A percentile compares a stretch with the other conserved stretches of the same genome.
These are phyloP conservation scores for Germaria angustata DNA, from an alignment of 2,888 invertebrate genomes.

Conservation along the genomic window DNA sequence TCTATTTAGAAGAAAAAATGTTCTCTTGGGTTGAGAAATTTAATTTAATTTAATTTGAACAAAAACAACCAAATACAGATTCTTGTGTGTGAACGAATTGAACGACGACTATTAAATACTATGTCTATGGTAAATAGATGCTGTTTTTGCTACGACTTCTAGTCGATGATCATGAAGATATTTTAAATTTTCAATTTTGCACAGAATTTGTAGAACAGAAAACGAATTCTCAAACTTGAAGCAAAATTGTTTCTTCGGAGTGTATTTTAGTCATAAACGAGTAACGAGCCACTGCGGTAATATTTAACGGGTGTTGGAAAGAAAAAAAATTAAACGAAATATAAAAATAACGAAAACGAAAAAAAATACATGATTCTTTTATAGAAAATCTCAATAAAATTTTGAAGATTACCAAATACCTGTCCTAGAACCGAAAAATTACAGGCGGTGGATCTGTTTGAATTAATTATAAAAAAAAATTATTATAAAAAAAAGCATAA, in stretches of 20 bases:
- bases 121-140: constrained; percentile 49
- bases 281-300: constrained; percentile 80
- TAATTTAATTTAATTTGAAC: constrained; percentile 59
- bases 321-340: constrained; percentile 32
- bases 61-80: constrained; percentile 57
- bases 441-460: constrained; percentile 59
- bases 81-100: constrained; percentile 44
- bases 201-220: constrained; percentile 71
- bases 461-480: constrained; percentile 42
- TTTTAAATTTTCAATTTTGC: constrained; percentile 64
- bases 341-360: constrained; percentile 56
- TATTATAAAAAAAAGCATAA: background rate
- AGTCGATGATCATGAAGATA: constrained; percentile 69
- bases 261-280: constrained; percentile 79
- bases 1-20: constrained; percentile 47
- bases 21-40: constrained; percentile 57
- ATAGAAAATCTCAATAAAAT: constrained; percentile 58
- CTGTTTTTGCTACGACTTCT: constrained; percentile 30
- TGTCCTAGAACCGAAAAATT: constrained; percentile 66
- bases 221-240: constrained; percentile 64
- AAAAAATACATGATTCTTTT: constrained; percentile 45
- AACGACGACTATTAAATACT: constrained; percentile 40
- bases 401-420: constrained; percentile 19
- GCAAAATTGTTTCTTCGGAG: constrained; percentile 57
- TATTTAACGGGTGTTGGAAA: constrained; percentile 67